These are phyloP conservation scores for Apamea crenata DNA, from an alignment of 2,888 invertebrate genomes.

Conservation along the genomic window DNA sequence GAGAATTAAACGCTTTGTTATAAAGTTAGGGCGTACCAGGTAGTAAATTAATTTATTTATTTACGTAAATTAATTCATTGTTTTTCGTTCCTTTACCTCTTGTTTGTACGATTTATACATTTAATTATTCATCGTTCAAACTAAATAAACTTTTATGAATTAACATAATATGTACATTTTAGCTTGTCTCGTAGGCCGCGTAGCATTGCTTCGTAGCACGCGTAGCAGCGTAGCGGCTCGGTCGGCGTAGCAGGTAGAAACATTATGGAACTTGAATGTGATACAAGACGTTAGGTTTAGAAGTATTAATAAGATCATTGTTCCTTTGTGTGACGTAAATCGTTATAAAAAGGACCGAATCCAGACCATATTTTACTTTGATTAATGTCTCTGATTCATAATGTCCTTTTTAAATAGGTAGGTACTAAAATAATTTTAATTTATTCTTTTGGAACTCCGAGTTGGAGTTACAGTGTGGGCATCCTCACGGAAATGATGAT, in stretches of 20 bases:
- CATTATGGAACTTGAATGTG: background rate
- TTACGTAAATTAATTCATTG: background rate
- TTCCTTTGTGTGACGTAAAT: background rate
- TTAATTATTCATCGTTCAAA: no score
- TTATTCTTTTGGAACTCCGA: background rate
- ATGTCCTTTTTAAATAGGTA: background rate
- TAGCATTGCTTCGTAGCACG: background rate
- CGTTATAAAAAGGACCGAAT: background rate
- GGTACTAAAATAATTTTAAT: background rate
- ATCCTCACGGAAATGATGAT: constrained; percentile 30
- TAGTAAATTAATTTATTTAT: background rate
- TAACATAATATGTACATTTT: background rate
- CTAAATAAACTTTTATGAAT: background rate
- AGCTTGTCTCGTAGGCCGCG: background rate
- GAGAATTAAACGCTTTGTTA: constrained; percentile 16
- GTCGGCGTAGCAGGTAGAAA: background rate
- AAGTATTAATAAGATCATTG: background rate
- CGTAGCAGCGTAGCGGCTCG: constrained; percentile 8
- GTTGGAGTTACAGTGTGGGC: constrained; percentile 1
- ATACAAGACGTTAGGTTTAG: background rate
- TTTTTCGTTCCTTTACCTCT: background rate
- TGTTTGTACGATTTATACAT: no score
- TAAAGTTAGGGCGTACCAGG: background rate
- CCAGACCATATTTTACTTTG: background rate
- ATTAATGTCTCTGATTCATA: background rate